Evolutionary conservation across 2,113 vertebrate species (phyloP).

Genomic region (Lamprologus lemairii): DNA sequence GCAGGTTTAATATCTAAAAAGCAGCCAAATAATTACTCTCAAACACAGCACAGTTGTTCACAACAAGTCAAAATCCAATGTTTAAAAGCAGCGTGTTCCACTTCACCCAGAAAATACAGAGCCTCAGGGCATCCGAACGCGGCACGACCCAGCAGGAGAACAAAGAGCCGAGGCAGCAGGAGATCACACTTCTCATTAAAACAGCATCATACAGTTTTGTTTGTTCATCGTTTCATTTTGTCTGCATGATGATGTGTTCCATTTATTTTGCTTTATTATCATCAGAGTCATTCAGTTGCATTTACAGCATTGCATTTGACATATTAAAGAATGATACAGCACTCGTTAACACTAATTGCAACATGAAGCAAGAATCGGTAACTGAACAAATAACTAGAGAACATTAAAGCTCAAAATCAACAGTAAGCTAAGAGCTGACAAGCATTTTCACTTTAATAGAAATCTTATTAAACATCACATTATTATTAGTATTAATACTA

Average conservation of each 20-base stretch:
- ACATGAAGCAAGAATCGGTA: background rate
- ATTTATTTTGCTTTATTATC: background rate
- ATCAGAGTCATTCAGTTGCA: background rate
- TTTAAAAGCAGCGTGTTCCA: background rate
- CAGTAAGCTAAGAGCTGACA: background rate
- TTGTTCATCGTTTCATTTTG: background rate
- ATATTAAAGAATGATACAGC: background rate
- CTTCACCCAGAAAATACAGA: background rate
- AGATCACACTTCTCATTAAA: background rate
- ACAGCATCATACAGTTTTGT: slow-evolving; percentile 3
- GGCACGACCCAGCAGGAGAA: background rate
- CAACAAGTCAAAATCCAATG: background rate
- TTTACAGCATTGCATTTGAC: background rate
- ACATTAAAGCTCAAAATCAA: background rate
- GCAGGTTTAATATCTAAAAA: background rate
- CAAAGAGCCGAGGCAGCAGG: background rate
- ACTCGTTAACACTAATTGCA: background rate
- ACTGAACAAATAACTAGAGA: background rate
- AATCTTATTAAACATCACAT: background rate
- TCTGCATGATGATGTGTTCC: background rate
- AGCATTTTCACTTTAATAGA: background rate
- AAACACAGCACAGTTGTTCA: background rate
- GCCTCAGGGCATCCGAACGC: background rate
- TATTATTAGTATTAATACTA: background rate
- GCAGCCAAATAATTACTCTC: background rate